Base-by-base conservation (phyloP, 2,113 vertebrate genomes). In the Scalopus aquaticus region DNA sequence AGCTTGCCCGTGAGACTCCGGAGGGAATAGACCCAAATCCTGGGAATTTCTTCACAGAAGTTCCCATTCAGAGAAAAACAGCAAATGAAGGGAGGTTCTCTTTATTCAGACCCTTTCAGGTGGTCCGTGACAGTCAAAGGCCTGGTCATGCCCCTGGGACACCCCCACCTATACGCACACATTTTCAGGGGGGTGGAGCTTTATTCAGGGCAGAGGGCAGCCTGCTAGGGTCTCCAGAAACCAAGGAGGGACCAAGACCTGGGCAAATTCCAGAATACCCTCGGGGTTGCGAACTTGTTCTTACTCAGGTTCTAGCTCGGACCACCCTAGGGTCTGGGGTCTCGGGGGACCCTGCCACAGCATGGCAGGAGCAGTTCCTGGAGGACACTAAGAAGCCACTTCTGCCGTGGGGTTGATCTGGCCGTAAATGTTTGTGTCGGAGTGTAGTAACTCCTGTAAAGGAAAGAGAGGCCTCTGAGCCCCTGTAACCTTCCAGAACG, bases 161-260 rank as follows among this genome's bases (percentile, higher is more conserved):
- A 3, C 49, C 49, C 49, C 8, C 6, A 6, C 49, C 49, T 12
- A 51, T 44, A 44, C 51, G 4, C 51, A 16, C 51, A 54, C 51
- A 54, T 54, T 54, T 54, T 16, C 51, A 54, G n/a, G 19, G 46
- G n/a, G 4, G 37, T 17, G 1, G 8, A 39, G 3, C 2, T 8
- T 19, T 67, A 39, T 5, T 15, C 17, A 54, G 30, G 32, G 9
- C 37, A 46, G 54, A 65, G 37, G 15, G 30, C 3, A 70, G 39
- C 19, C 44, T n/a, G 17, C 54, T 5, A 5, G 5, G 42, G 62
- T 65, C 54, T 44, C 12, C 44, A 58, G 30, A 24, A 37, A 60
- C 20, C 22, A n/a, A n/a, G n/a, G 12, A 65, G 15, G 16, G 8
- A 24, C 32, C 0, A 0, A 0, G 20, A 0, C 2, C 42, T 1